A percentile compares a stretch with the other conserved stretches of the same genome.
Conservation (phyloP, 2,888 invertebrate species). For the Apocheima hispidaria region DNA sequence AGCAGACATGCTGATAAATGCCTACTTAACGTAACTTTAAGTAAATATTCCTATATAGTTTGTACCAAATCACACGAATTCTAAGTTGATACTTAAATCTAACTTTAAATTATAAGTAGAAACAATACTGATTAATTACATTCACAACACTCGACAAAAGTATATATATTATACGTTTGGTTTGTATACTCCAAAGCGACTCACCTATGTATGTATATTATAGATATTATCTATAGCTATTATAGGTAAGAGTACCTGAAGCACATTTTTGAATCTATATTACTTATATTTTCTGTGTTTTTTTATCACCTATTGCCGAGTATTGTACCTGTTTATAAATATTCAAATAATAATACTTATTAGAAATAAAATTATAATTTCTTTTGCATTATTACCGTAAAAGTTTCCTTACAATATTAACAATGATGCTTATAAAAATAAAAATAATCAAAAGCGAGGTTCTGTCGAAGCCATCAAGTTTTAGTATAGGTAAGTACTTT, state of each 20-base stretch:
- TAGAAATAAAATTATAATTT: slow-evolving; percentile 24
- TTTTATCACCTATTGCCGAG: slow-evolving; percentile 11
- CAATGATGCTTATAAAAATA: slow-evolving; percentile 44
- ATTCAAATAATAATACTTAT: slow-evolving; percentile 34
- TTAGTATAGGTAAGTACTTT: slow-evolving; percentile 54
- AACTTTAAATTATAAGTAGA: slow-evolving; percentile 56
- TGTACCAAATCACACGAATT: slow-evolving; percentile 59
- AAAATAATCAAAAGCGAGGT: slow-evolving; percentile 50
- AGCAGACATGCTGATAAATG: slow-evolving; percentile 42
- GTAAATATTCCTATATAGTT: slow-evolving; percentile 48
- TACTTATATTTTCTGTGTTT: not conserved
- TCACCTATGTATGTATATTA: too few relatives aligned
- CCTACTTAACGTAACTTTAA: slow-evolving; percentile 45
- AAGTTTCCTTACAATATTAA: slow-evolving; percentile 34
- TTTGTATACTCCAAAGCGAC: too few relatives aligned
- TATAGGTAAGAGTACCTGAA: too few relatives aligned
- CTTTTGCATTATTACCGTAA: slow-evolving; percentile 18
- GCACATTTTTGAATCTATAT: not conserved
- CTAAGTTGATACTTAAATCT: slow-evolving; percentile 47
- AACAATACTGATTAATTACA: slow-evolving; percentile 64
- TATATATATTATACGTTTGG: too few relatives aligned
- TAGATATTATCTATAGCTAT: too few relatives aligned
- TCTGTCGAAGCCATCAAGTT: slow-evolving; percentile 48
- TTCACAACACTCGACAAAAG: slow-evolving; percentile 14
- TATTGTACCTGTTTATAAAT: slow-evolving; percentile 30